Evolutionary conservation across 2,113 vertebrate genomes (phyloP).

Genomic region (Astatoreochromis straeleni): DNA sequence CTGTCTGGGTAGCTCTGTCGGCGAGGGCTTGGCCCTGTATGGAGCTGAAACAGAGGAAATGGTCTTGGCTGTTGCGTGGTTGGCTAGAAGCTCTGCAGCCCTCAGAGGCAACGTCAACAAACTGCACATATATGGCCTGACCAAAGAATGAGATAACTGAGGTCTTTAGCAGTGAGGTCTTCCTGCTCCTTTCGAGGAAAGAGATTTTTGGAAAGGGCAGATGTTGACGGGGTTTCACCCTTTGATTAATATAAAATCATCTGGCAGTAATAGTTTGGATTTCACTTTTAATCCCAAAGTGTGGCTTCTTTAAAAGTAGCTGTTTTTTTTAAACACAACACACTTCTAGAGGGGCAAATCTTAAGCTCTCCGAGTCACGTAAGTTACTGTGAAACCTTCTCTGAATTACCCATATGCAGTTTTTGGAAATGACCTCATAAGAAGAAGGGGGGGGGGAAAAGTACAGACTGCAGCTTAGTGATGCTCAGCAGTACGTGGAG

Average conservation of each 20-base stretch:
- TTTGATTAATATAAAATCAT: neutral
- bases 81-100: conserved; percentile 35
- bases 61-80: conserved; percentile 49
- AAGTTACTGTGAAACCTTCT: neutral
- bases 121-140: conserved; percentile 64
- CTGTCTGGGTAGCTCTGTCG: conserved; percentile 41
- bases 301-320: neutral
- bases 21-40: conserved; percentile 57
- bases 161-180: conserved; percentile 26
- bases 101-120: conserved; percentile 54
- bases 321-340: neutral
- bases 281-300: neutral
- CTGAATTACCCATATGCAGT: neutral
- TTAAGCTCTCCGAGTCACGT: neutral
- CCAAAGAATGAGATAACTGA: conserved; percentile 52
- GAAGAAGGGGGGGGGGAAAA: neutral
- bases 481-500: neutral
- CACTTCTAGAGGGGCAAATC: neutral
- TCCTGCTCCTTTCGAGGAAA: neutral
- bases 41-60: conserved; percentile 60
- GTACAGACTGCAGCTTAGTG: neutral
- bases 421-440: conserved; percentile 50
- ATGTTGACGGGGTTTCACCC: neutral
- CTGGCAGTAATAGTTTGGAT: neutral
- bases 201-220: neutral